Evolutionary conservation across 2,113 vertebrate genomes (phyloP).

Genomic region (Muscicapa adusta): DNA sequence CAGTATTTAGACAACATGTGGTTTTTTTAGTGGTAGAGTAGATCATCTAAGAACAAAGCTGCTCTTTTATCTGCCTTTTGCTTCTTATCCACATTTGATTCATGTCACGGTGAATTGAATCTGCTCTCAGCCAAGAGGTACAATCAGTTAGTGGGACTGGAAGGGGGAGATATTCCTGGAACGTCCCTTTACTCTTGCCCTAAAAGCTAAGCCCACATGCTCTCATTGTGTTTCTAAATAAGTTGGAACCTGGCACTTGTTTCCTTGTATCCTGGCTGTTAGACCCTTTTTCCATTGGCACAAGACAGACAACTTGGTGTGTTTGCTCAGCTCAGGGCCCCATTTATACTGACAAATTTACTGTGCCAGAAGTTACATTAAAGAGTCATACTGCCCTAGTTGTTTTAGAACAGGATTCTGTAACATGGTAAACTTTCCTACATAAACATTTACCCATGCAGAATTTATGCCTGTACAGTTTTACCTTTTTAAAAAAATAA

Average conservation of each 20-base stretch:
- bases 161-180: background rate
- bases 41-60: background rate
- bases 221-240: constrained; percentile 30
- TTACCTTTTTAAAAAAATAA: background rate
- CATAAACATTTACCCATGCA: constrained; percentile 47
- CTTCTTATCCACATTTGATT: constrained; percentile 1
- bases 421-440: constrained; percentile 51
- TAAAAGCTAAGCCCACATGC: background rate
- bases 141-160: background rate
- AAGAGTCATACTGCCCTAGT: constrained; percentile 25
- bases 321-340: constrained; percentile 5
- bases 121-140: background rate
- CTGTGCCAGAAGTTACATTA: constrained; percentile 54
- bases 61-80: background rate
- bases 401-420: constrained; percentile 40
- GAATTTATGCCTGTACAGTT: constrained; percentile 37
- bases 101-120: accelerated
- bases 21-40: background rate
- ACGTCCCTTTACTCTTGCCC: background rate
- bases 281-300: constrained; percentile 45
- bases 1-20: background rate
- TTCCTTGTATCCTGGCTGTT: constrained; percentile 4
- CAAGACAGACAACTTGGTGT: constrained; percentile 10
- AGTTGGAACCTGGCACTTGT: constrained; percentile 11
- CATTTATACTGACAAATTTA: constrained; percentile 30